Conservation (phyloP, 2,888 invertebrate genomes). For the Xestia xanthographa region DNA sequence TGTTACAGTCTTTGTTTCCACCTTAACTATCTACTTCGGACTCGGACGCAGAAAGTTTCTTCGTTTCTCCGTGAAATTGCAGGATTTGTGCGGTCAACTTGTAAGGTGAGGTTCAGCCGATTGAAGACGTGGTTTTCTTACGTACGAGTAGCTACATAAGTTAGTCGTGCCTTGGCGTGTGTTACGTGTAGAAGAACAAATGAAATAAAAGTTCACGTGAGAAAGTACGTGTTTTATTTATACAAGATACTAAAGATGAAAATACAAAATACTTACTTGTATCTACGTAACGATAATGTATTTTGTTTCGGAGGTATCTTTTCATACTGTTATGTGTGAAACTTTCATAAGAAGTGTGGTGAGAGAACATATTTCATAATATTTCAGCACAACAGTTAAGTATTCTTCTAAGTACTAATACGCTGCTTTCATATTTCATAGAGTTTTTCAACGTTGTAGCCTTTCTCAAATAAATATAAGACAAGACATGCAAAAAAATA, state of each 20-base stretch:
- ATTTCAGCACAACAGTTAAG: background rate
- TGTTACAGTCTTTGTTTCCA: slow-evolving; percentile 67
- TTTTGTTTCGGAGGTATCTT: slow-evolving; percentile 1
- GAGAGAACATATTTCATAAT: slow-evolving; percentile 1
- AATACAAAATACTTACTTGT: slow-evolving; percentile 1
- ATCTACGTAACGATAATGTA: background rate
- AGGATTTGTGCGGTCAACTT: slow-evolving; percentile 56
- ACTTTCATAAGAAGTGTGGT: background rate
- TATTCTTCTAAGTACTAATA: slow-evolving; percentile 1
- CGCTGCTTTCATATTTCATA: background rate
- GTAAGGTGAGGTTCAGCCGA: slow-evolving; percentile 47
- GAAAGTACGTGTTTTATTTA: background rate
- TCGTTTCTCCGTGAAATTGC: slow-evolving; percentile 54
- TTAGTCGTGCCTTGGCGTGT: slow-evolving; percentile 9
- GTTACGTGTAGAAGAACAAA: slow-evolving; percentile 4
- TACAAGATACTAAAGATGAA: background rate
- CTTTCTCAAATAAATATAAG: background rate
- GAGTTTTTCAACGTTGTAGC: background rate
- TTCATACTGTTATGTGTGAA: slow-evolving; percentile 7
- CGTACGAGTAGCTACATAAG: slow-evolving; percentile 16
- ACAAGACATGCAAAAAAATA: slow-evolving; percentile 24
- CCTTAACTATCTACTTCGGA: slow-evolving; percentile 57
- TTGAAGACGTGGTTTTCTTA: slow-evolving; percentile 44
- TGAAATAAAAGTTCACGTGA: background rate
- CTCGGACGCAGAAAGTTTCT: slow-evolving; percentile 50